These are phyloP conservation scores for Apogon hyalosoma DNA, from an alignment of 2,797 vertebrate species.

Conservation along the genomic window DNA sequence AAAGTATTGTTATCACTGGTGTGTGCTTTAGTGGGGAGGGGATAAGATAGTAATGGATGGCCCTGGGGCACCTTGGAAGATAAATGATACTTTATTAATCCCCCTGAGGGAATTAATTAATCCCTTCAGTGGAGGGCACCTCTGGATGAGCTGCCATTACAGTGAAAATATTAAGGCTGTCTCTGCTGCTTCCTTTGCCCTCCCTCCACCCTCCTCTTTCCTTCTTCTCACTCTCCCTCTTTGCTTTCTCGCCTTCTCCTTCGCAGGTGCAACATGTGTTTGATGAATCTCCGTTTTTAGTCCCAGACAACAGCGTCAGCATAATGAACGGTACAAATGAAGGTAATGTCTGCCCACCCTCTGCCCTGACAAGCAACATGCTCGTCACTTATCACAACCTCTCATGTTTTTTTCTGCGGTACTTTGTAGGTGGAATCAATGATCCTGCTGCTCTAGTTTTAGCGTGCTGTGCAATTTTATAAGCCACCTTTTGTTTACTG, in stretches of 20 bases:
- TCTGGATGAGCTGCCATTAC: constrained; percentile 66
- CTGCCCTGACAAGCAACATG: constrained; percentile 30
- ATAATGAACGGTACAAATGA: constrained; percentile 94
- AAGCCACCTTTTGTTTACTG: constrained; percentile 44
- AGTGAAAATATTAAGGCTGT: constrained; percentile 55
- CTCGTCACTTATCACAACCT: constrained; percentile 26
- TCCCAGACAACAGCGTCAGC: constrained; percentile 90
- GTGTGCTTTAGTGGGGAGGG: constrained; percentile 52
- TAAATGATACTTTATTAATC: constrained; percentile 77
- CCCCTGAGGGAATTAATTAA: constrained; percentile 71
- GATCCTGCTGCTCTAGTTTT: constrained; percentile 27
- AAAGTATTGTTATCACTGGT: constrained; percentile 51
- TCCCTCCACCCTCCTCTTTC: neutral
- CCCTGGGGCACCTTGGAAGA: constrained; percentile 68
- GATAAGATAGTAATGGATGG: constrained; percentile 62
- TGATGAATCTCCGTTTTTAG: constrained; percentile 93
- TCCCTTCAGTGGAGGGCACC: constrained; percentile 65
- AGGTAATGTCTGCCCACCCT: constrained; percentile 82
- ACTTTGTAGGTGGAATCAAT: constrained; percentile 38
- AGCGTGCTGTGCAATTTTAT: constrained; percentile 27
- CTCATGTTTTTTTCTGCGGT: constrained; percentile 23
- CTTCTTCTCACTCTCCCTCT: neutral
- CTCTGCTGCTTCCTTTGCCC: constrained; percentile 31
- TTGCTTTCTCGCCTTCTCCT: neutral
- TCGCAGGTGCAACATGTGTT: constrained; percentile 90